Conservation (phyloP, 2,888 invertebrate species). For the Rhimphoctona megacephalus region DNA sequence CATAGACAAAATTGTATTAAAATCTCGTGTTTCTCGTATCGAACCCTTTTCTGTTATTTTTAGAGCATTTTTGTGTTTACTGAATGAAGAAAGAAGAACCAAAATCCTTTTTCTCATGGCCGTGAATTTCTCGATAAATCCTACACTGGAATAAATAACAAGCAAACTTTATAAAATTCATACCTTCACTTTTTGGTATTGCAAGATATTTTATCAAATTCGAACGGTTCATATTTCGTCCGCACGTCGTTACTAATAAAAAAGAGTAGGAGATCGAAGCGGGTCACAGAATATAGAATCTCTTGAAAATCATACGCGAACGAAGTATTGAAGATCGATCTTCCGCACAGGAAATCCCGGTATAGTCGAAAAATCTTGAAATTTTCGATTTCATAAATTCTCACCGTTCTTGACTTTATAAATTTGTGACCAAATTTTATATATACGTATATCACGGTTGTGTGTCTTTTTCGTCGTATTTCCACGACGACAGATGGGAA, state of each 20-base stretch:
- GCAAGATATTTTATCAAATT: background rate
- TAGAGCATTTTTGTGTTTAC: background rate
- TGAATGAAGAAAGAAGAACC: background rate
- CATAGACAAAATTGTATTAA: background rate
- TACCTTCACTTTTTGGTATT: background rate
- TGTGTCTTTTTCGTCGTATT: conserved; percentile 24
- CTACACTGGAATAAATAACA: background rate
- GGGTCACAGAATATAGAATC: background rate
- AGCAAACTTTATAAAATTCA: background rate
- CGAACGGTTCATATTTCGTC: background rate
- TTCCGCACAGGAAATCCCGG: background rate
- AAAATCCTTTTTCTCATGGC: background rate
- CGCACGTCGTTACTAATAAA: conserved; percentile 12
- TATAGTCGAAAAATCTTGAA: conserved; percentile 19
- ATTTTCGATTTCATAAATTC: conserved; percentile 52
- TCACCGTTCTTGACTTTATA: conserved; percentile 50
- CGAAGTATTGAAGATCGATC: conserved; percentile 15
- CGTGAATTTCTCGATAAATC: background rate
- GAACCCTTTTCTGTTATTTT: background rate
- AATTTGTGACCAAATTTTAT: conserved; percentile 44
- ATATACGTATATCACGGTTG: background rate
- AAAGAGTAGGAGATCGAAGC: conserved; percentile 6
- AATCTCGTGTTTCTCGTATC: conserved; percentile 28
- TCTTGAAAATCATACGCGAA: conserved; percentile 15
- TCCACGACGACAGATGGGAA: conserved; percentile 40